Evolutionary conservation across 64 coral and sea anemone species (phyloP).

Genomic region (Porites australiensis): DNA sequence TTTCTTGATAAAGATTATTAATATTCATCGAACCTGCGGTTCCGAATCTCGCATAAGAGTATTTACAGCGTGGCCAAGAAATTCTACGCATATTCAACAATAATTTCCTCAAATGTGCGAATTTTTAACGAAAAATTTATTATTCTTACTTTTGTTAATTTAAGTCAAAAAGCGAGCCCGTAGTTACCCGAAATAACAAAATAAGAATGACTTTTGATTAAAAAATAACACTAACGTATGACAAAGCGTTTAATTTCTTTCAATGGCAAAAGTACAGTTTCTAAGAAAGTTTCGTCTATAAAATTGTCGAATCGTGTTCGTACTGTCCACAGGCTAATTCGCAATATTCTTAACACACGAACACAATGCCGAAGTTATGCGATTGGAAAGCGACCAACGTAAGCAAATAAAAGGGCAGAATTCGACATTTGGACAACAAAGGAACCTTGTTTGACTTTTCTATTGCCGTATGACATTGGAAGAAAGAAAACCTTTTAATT

Average conservation of each 20-base stretch:
- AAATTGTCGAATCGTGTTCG: neutral
- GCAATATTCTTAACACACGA: neutral
- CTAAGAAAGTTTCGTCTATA: neutral
- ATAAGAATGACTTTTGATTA: conserved; percentile 58
- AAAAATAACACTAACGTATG: conserved; percentile 38
- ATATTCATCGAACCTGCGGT: conserved; percentile 59
- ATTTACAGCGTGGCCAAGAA: conserved; percentile 53
- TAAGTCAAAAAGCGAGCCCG: conserved; percentile 5
- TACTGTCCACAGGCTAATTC: conserved; percentile 19
- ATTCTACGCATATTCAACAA: conserved; percentile 42
- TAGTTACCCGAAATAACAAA: conserved; percentile 21
- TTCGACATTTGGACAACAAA: conserved; percentile 17
- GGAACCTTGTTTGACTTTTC: conserved; percentile 36
- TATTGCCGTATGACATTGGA: conserved; percentile 41
- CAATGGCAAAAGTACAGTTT: conserved; percentile 55
- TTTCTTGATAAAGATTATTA: conserved; percentile 61
- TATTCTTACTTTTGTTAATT: conserved; percentile 6
- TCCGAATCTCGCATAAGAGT: conserved; percentile 52
- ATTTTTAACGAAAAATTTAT: conserved; percentile 31
- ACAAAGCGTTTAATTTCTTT: conserved; percentile 32
- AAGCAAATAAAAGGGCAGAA: conserved; percentile 4
- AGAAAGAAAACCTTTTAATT: conserved; percentile 32
- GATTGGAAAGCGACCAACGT: neutral
- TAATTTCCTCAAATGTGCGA: conserved; percentile 31
- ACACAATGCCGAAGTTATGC: neutral